Evolutionary conservation across 2,797 vertebrate species (phyloP), one percentile per base, ranked within the genome.

Genomic region (Luscinia luscinia): DNA sequence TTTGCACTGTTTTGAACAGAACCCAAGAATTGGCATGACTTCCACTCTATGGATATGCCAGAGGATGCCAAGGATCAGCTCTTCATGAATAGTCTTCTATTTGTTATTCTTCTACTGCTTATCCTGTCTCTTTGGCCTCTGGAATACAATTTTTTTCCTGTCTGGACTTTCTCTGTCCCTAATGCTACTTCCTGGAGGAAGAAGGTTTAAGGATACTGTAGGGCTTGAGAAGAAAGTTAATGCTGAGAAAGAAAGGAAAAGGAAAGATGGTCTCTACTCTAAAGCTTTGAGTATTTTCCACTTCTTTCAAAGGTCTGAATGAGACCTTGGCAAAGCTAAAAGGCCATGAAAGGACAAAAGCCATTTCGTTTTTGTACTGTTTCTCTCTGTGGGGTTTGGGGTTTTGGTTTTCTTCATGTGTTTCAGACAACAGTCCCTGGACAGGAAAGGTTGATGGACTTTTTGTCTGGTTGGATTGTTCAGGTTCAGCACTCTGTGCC

Each of bases 81-180:
- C 16, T 32, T 57, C 17, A 20, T 52, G 38, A 69, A 34, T 12
- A 45, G 45, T 58, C 73, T 64, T 46, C 45, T 48, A 16, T 77
- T 77, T 77, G n/a, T 40, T 64, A 72, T 64, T 78, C 51, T 77
- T 46, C 28, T 30, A 12, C 12, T 66, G 48, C 26, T 36, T 52
- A 22, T 36, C 15, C 36, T 82, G 21, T 81, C 48, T 86, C 46
- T 61, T 2, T 54, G 26, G 6, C 18, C 19, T 72, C n/a, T 46
- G 26, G 9, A 69, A 19, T 19, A 43, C 0, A 0, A 2, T 1
- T 38, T 48, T 27, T 46, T 62, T 59, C 26, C 16, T 68, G 5
- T 27, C 23, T 48, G 43, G 4, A 17, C 36, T 78, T 75, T 62
- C 34, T 57, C 30, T 75, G 11, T 41, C 81, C 38, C 21, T 68